Conservation (phyloP, 2,113 vertebrate genomes). For the Pyrgilauda ruficollis region DNA sequence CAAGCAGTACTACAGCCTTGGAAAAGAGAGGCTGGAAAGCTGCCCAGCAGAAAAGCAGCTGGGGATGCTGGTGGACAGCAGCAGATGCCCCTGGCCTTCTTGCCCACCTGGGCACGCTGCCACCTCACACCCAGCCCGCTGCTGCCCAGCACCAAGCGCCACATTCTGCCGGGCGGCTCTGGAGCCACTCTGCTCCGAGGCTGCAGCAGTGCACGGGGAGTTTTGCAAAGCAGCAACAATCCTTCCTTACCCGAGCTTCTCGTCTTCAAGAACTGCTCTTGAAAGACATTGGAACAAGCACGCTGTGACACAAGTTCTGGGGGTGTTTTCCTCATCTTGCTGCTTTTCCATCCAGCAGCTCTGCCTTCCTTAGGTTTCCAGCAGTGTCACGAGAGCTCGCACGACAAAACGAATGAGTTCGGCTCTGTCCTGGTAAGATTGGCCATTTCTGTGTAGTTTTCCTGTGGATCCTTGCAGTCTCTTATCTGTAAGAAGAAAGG, state of each 20-base stretch:
- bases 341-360: background rate
- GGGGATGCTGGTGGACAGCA: background rate
- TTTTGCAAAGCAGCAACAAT: background rate
- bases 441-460: background rate
- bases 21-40: background rate
- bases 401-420: background rate
- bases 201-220: background rate
- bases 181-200: accelerated
- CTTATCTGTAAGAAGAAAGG: background rate
- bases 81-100: background rate
- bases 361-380: background rate
- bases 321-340: background rate
- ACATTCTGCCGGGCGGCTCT: background rate
- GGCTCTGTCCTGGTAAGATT: background rate
- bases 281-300: background rate
- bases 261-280: background rate
- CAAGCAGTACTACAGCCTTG: background rate
- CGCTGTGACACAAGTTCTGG: background rate
- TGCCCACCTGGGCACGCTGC: background rate
- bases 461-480: background rate
- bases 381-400: background rate
- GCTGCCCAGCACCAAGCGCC: background rate
- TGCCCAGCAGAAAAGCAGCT: background rate
- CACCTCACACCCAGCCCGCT: background rate
- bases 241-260: background rate